Conservation (phyloP, 1,140 invertebrate species). For the Macrotrachela quadricornifera region DNA sequence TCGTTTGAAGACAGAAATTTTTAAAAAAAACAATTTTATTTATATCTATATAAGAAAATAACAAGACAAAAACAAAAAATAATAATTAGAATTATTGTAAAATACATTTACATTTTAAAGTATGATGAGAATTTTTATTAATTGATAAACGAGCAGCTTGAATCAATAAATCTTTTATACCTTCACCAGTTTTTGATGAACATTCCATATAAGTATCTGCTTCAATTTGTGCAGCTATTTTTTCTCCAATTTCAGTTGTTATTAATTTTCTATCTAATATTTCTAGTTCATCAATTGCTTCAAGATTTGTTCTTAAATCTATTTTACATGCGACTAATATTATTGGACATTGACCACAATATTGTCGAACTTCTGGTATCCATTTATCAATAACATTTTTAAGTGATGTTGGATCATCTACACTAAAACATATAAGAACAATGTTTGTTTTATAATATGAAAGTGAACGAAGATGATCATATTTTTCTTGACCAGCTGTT, state of each 20-base stretch:
- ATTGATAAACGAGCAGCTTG: slow-evolving; percentile 49
- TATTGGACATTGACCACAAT: slow-evolving; percentile 28
- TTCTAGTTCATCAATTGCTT: no score
- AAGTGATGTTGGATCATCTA: slow-evolving; percentile 22
- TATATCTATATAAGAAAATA: no score
- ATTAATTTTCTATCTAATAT: neutral
- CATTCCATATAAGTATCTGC: slow-evolving; percentile 15
- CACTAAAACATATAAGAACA: slow-evolving; percentile 24
- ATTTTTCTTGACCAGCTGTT: slow-evolving; percentile 94
- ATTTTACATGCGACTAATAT: slow-evolving; percentile 17
- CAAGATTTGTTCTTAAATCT: neutral
- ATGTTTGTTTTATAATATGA: slow-evolving; percentile 85
- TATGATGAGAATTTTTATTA: slow-evolving; percentile 41
- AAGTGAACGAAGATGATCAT: slow-evolving; percentile 77
- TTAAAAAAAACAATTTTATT: no score
- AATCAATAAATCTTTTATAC: neutral
- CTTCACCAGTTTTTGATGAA: slow-evolving; percentile 9
- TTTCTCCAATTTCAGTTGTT: slow-evolving; percentile 10
- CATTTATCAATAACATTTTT: slow-evolving; percentile 28
- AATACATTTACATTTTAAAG: no score
- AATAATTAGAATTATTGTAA: no score
- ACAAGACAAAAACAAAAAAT: no score
- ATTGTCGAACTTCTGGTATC: slow-evolving; percentile 29
- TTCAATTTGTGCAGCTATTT: slow-evolving; percentile 11
- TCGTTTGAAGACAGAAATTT: no score